Base-by-base conservation (phyloP, 2,888 invertebrate genomes). In the Lagria hirta region DNA sequence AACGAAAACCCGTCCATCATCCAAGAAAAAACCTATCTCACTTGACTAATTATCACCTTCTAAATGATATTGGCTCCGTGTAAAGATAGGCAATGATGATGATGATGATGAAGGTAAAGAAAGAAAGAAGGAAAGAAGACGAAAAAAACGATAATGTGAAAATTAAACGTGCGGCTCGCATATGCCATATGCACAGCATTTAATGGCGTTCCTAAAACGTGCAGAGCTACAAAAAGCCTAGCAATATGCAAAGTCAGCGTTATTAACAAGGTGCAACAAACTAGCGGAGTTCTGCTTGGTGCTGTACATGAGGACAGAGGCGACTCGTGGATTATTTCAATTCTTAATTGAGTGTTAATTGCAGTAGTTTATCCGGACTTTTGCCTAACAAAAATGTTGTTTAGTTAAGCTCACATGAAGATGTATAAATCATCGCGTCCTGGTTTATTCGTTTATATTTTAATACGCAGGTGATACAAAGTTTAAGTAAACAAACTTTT, bases 191-290 rank as follows among this genome's bases (percentile, higher is more conserved):
- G 66, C 60, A 62, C 60, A 49, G 55, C 55, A 50, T 63, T 66
- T 64, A 65, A 65, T 66, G 62, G 65, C 60, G 60, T 65, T 60
- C 64, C 63, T 65, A 60, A 64, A 65, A 63, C 65, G 63, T 66
- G 64, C 64, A 52, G 54, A 43, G 51, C 49, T 51, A 61, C 61
- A 62, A 62, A 65, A 64, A 65, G 60, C 54, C 41, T 56, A 57
- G 62, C 61, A 67, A 67, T 68, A 68, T 69, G 69, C 69, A 68
- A 67, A 68, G 69, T 69, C 69, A 69, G 67, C 67, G 61, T 68
- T 68, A 69, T 69, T 69, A 69, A 69, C 69, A 68, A 69, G 69
- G 67, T 68, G 67, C 68, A 67, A 67, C 68, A 68, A 66, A 68
- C 65, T 61, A 64, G 58, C 60, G 54, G 52, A 43, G 46, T n/a